Evolutionary conservation across 2,888 invertebrate species (phyloP), one percentile per base, ranked within the genome.

Genomic region (Octonoba sinensis): DNA sequence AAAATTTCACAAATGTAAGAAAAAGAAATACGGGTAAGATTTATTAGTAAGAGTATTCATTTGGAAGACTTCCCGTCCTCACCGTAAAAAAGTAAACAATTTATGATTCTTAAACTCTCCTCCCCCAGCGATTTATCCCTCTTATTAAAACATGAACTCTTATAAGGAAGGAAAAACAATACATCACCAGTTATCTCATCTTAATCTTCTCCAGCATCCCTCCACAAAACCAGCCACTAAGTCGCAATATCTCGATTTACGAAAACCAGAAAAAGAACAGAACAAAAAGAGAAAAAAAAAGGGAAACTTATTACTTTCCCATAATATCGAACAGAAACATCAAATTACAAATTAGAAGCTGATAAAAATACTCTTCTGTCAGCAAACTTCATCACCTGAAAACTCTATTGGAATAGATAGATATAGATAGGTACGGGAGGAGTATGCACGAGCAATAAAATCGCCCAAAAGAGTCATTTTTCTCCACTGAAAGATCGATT

Each of bases 231-330:
- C 49, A 36, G 27, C 72, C 49, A 24, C 46, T 71, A 36, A 36
- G 36, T 36, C 36, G 36, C 36, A 36, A 36, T 36, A 36, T 36
- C 36, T 36, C 36, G 36, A 36, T 36, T 36, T 36, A 36, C 36
- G 36, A 36, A 36, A 36, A 8, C 36, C 36, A 36, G 36, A 36
- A 36, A 36, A 36, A 36, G 36, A 36, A 36, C 36, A 11, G 6
- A 36, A 8, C 36, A 36, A 36, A 36, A 36, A 36, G 1, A 36
- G 11, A 36, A 36, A 36, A 54, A 76, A 76, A 76, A 76, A 62
- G 76, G 70, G 51, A 76, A 76, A 76, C 76, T 76, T 76, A 76
- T 76, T 76, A 76, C 76, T 76, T 76, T 76, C 76, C 76, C 76
- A 76, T 76, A 76, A 76, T 76, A 76, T 76, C 76, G 76, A 76